Base-by-base conservation (phyloP, 2,888 invertebrate genomes). In the Dolomedes plantarius region DNA sequence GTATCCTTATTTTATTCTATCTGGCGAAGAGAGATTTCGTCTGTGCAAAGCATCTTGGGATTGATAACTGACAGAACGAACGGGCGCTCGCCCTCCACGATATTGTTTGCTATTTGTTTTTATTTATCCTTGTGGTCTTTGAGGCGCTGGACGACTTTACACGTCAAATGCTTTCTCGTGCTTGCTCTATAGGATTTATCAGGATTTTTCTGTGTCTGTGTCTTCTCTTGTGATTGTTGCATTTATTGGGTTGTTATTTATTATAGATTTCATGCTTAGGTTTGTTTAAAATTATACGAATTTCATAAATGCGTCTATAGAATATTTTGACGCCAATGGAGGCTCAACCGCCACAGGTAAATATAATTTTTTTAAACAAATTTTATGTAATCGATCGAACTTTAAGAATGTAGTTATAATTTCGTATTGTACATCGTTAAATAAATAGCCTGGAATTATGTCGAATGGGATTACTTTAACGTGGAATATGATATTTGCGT, bases 71-170 rank as follows among this genome's bases (percentile, higher is more conserved):
- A 87, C 87, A 82, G 78, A 86, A 77, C 86, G 76, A 80, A 73
- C 69, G 64, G 39, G 64, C 80, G 65, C 41, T 78, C 62, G 80
- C 86, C 72, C 86, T 80, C 80, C 67, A 19, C 67, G 80, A 86
- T 86, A 86, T 86, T 81, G 80, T 86, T 86, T 86, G 86, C 80
- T 71, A 86, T 86, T 86, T 86, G 80, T 86, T 86, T 86, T 86
- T 86, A 86, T 86, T 86, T 86, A 80, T 80, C 69, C 76, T 56
- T 65, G 86, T 77, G 76, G 80, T 86, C 77, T 83, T 82, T 72
- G 75, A 62, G 23, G 77, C 77, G 85, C 78, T 83, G 72, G 56
- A 56, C 56, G 19, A 23, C 56, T 56, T 56, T 23, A 56, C 56
- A 75, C 74, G 74, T 86, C 78, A 86, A 23, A 74, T 79, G 78